Percentiles rank a stretch among this genome's conserved stretches.
These are phyloP conservation scores for Copsychus sechellarum DNA, from an alignment of 2,113 vertebrate species.

Conservation along the genomic window DNA sequence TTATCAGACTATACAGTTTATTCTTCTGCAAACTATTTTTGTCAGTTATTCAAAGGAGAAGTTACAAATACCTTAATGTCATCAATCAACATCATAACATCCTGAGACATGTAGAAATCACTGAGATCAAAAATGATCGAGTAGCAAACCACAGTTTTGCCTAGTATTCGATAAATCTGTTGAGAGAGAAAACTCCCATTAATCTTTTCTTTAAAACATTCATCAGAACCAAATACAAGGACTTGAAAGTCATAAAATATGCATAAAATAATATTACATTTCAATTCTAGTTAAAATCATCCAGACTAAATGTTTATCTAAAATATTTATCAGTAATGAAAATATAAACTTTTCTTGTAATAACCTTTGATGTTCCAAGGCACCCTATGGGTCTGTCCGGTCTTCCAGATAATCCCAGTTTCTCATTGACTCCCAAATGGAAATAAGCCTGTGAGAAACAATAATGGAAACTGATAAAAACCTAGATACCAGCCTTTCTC, in stretches of 20 bases:
- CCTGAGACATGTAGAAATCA: constrained; percentile 98
- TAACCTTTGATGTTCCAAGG: constrained; percentile 96
- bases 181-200: background rate
- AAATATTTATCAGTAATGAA: background rate
- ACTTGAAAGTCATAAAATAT: background rate
- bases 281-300: background rate
- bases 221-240: background rate
- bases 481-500: background rate
- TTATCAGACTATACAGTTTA: background rate
- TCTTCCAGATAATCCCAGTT: constrained; percentile 92
- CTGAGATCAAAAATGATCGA: constrained; percentile 98
- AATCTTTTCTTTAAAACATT: background rate
- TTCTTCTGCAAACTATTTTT: background rate
- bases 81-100: constrained; percentile 97
- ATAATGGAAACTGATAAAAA: background rate
- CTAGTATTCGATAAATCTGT: constrained; percentile 96
- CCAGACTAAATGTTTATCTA: background rate
- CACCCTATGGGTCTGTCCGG: constrained; percentile 94
- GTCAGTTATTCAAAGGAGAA: background rate
- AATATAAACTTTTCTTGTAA: background rate
- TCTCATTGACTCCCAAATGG: constrained; percentile 91
- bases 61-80: constrained; percentile 90
- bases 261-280: background rate
- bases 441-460: constrained; percentile 88
- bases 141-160: constrained; percentile 97